Base-by-base conservation (phyloP, 2,888 invertebrate genomes). In the Spilosoma lubricipeda region DNA sequence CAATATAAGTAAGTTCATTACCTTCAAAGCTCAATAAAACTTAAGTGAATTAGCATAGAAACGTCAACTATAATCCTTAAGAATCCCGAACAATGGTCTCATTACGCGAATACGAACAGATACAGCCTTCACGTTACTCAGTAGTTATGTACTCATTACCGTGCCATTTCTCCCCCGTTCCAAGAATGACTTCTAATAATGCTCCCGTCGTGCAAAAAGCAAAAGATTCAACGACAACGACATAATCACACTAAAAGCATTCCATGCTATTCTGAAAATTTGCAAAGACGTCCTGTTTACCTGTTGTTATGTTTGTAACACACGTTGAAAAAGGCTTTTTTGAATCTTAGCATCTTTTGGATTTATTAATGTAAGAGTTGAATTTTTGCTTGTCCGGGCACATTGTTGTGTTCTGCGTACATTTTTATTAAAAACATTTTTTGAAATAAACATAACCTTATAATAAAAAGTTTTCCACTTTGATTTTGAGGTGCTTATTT, bases 171-270 rank as follows among this genome's bases (percentile, higher is more conserved):
- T 88, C 83, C 82, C 85, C 82, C 82, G 79, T 80, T 79, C 82
- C 83, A 82, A 81, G 87, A 90, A 90, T 86, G 90, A 89, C 89
- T 91, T 91, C 90, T 92, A 91, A 91, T 93, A 93, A 90, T 86
- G 88, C 90, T 86, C 85, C 79, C 87, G 79, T 82, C 79, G 85
- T 85, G 88, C 86, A 87, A 87, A 91, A 91, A 89, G 90, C 90
- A 89, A 90, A 84, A 90, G 89, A 90, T 88, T 89, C 90, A 89
- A 92, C 90, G 90, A 90, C 90, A 89, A 92, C 90, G 90, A 90
- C 93, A 93, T 93, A 93, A 94, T 94, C 92, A 91, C 89, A 90
- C 91, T 94, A 93, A 94, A 94, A 94, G 93, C 93, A 91, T 92
- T 89, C 87, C 87, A 87, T 87, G 87, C 86, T 86, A 88, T 86